Evolutionary conservation across 2,113 vertebrate genomes (phyloP).

Genomic region (Hydrolagus affinis): DNA sequence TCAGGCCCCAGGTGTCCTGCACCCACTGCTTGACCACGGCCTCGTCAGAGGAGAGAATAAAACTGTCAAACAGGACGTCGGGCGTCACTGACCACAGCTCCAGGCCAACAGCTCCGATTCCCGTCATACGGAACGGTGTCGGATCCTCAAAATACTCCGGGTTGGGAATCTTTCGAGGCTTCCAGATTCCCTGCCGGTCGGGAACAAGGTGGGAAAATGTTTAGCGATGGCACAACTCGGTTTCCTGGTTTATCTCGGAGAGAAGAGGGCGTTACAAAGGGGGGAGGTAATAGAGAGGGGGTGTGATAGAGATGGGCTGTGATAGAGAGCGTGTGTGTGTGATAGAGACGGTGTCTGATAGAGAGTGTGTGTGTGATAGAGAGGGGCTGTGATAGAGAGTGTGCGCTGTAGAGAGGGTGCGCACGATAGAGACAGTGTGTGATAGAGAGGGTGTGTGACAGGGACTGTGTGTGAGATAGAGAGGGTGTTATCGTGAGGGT

Average conservation of each 20-base stretch:
- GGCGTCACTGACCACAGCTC: slow-evolving; percentile 22
- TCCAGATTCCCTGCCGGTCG: slow-evolving; percentile 13
- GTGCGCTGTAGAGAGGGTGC: too few species aligned
- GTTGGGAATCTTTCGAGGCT: slow-evolving; percentile 14
- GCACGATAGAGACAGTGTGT: too few species aligned
- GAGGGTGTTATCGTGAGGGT: too few species aligned
- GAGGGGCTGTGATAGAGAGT: too few species aligned
- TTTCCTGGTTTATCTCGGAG: background rate
- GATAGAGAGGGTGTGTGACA: too few species aligned
- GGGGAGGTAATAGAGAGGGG: too few species aligned
- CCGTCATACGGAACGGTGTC: slow-evolving; percentile 6
- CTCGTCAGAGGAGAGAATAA: slow-evolving; percentile 25
- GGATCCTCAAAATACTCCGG: slow-evolving; percentile 12
- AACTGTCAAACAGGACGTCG: slow-evolving; percentile 16
- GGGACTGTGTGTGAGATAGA: too few species aligned
- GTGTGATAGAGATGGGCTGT: too few species aligned
- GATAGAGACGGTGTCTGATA: too few species aligned
- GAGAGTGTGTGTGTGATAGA: too few species aligned
- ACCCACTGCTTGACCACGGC: slow-evolving; percentile 12
- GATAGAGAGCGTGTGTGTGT: too few species aligned
- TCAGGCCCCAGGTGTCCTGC: slow-evolving; percentile 5
- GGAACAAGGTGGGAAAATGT: background rate
- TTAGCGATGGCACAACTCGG: background rate
- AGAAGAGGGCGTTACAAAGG: background rate
- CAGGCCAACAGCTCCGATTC: background rate